Base-by-base conservation (phyloP, 2,797 vertebrate species). In the Tangara arthus region DNA sequence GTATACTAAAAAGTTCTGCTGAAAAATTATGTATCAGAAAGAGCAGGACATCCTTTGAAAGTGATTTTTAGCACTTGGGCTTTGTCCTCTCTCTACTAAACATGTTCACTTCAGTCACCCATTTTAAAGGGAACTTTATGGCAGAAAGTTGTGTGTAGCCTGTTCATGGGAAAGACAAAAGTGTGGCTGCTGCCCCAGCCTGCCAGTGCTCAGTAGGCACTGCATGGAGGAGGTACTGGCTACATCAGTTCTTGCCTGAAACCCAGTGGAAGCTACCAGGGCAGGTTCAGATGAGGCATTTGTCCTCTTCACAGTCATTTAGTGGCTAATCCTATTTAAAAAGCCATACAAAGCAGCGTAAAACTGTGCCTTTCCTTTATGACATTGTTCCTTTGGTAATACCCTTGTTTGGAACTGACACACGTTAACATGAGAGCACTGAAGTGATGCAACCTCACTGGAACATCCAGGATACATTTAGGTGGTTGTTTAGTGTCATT, bases 361-460 rank as follows among this genome's bases (percentile, higher is more conserved):
- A 86, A 39, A 50, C 61, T 35, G 66, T 84, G 34, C 52, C 87
- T 81, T 95, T 52, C 61, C 49, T 82, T 91, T 81, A 32, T 81
- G n/a, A 34, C 30, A 15, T 19, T 64, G 73, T 76, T 88, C 66
- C 46, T 95, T 68, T 52, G 53, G 52, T 39, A 83, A 91, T 83
- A 41, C 24, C 20, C 22, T 37, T 78, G 37, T 84, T 73, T 81
- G 69, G 81, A 44, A 34, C 71, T 66, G 75, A 39, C 5, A 30
- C 81, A 26, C 14, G 12, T 76, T 73, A 53, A 39, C 32, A 35
- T 69, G 68, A 77, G 86, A 93, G 71, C 52, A 23, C 44, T 79
- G 77, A 69, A 77, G 71, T 90, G 83, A 87, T 82, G 94, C 77
- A 90, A 79, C 82, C 63, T 91, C 81, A 19, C 73, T 84, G 61